Evolutionary conservation across 2,888 invertebrate species (phyloP), one percentile per base, ranked within the genome.

Genomic region (Apodemia duryi): DNA sequence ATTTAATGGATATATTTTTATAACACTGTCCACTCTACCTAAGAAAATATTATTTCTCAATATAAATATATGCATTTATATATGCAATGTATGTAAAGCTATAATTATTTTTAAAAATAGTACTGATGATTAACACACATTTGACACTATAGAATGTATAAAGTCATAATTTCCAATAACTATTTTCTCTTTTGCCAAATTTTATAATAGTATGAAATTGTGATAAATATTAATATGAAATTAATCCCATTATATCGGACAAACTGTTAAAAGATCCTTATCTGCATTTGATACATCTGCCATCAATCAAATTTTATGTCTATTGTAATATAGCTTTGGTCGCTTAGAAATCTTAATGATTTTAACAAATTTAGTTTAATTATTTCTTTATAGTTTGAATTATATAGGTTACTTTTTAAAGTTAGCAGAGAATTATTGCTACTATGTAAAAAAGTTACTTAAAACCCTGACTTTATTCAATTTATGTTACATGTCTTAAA

Each of bases 1-100:
- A 57, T 62, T 43, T 32, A n/a, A 43, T 46, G 32, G 62, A 29
- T 49, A 29, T 63, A 29, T 54, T 63, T 54, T 57, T 57, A 57
- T 32, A 57, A 13, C 57, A 29, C 57, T 32, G 57, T 11, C 57
- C 57, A 57, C 29, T 11, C 46, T 46, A 46, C 1, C 13, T 46
- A 46, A 46, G 5, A 46, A 46, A 46, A 13, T 46, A 46, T 46
- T 13, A 46, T 46, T 46, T 13, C 13, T 46, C 13, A 46, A 46
- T 13, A 11, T 13, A 46, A 13, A 13, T 13, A 13, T 13, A 13
- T 2, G 46, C 13, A 13, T 46, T 46, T 46, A 10, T 46, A 4
- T 5, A 46, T 0, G 7, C 11, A 46, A 46, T 46, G 11, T 46
- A 13, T 46, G 46, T 46, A 46, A 46, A 43, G 13, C 46, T 43